Conservation (phyloP, 2,888 invertebrate genomes). For the Ptychoptera albimana region DNA sequence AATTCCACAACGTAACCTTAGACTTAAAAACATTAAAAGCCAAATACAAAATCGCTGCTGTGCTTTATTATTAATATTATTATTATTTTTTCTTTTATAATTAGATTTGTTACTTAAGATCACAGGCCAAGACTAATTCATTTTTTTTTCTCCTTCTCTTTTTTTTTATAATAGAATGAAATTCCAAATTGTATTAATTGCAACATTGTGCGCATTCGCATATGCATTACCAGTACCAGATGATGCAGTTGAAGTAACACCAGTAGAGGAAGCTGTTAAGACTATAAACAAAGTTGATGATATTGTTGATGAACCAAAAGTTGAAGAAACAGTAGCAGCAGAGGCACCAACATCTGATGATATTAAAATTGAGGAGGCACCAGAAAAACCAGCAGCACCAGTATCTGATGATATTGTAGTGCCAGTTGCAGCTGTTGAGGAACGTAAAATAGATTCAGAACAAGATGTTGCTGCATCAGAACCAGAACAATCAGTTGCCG, state of each 20-base stretch:
- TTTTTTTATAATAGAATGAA: conserved; percentile 23
- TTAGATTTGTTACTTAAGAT: too few species aligned
- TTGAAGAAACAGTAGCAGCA: conserved; percentile 12
- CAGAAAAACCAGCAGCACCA: conserved; percentile 18
- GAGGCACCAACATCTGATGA: conserved; percentile 17
- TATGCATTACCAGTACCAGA: conserved; percentile 23
- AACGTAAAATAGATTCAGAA: conserved; percentile 14
- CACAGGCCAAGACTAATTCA: too few species aligned
- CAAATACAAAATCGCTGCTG: background rate
- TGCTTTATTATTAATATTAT: background rate
- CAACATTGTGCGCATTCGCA: conserved; percentile 19
- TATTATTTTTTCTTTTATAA: too few species aligned
- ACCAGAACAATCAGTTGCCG: conserved; percentile 14
- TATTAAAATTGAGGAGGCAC: conserved; percentile 11
- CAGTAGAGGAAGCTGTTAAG: conserved; percentile 16
- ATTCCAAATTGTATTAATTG: conserved; percentile 21
- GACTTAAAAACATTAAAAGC: background rate
- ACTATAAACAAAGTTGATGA: conserved; percentile 15
- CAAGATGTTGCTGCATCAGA: conserved; percentile 11
- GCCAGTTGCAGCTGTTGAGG: conserved; percentile 12
- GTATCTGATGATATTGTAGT: conserved; percentile 9
- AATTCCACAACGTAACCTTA: background rate
- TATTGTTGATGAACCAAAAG: conserved; percentile 11
- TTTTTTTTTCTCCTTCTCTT: background rate
- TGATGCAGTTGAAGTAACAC: conserved; percentile 19